phyloP scores from a whole-genome alignment of 2,888 invertebrate genomes.

The Sthenelais limicola region DNA sequence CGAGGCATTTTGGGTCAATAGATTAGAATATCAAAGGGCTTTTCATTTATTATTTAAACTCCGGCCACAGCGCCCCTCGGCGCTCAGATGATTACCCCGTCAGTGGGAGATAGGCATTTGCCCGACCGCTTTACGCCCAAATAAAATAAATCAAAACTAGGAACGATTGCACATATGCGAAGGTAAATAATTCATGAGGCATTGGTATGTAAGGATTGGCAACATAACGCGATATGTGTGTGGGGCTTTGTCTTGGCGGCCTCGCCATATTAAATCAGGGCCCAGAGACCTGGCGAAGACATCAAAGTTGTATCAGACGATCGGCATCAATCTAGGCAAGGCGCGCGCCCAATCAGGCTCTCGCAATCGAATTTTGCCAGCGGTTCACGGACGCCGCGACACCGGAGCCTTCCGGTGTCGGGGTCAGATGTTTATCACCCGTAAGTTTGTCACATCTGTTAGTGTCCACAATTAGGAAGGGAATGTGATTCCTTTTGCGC shows the following conservation, averaged over 20 bases:
- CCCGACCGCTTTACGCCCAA: conserved; percentile 6
- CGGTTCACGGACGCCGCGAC: conserved; percentile 18
- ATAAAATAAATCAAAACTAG: conserved; percentile 34
- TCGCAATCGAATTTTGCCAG: conserved; percentile 1
- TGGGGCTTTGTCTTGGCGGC: conserved; percentile 4
- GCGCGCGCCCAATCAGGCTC: conserved; percentile 16
- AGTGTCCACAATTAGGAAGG: conserved; percentile 2
- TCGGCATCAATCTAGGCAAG: conserved; percentile 8
- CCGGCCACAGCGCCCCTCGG: not conserved
- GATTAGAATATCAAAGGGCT: conserved; percentile 38
- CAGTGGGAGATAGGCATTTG: conserved; percentile 24
- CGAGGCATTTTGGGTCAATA: conserved; percentile 39
- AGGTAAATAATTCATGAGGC: conserved; percentile 15
- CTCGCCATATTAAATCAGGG: conserved; percentile 11
- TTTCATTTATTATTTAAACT: conserved; percentile 32
- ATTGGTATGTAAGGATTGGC: conserved; percentile 18
- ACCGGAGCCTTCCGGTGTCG: conserved; percentile 23
- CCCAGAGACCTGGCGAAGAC: not conserved
- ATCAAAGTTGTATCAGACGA: conserved; percentile 28
- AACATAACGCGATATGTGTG: conserved; percentile 25
- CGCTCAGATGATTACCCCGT: conserved; percentile 20
- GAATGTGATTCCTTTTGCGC: not conserved
- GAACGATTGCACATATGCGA: conserved; percentile 16
- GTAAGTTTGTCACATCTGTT: conserved; percentile 37
- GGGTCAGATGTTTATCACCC: conserved; percentile 34